Evolutionary conservation across 2,797 vertebrate genomes (phyloP).

Genomic region (Podarcis lilfordi): DNA sequence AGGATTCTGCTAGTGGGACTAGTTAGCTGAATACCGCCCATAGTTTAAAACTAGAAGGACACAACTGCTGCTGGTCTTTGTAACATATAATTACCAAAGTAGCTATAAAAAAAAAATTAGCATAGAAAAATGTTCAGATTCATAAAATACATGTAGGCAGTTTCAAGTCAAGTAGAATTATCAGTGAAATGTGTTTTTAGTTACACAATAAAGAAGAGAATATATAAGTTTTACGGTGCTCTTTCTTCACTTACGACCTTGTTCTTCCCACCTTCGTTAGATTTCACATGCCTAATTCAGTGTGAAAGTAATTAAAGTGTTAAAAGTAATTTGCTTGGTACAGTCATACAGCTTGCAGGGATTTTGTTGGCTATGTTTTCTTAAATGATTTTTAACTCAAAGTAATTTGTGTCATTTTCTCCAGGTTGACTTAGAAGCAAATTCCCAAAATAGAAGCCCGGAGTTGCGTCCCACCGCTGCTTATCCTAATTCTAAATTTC

Average conservation of each 20-base stretch:
- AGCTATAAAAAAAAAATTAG: background rate
- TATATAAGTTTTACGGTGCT: slow-evolving; percentile 5
- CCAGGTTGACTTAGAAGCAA: slow-evolving; percentile 89
- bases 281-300: slow-evolving; percentile 5
- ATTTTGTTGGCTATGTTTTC: background rate
- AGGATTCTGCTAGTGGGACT: too few relatives aligned
- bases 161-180: background rate
- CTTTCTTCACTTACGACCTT: slow-evolving; percentile 19
- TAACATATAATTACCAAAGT: background rate
- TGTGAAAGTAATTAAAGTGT: slow-evolving; percentile 23
- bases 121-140: background rate
- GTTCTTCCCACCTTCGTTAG: slow-evolving; percentile 23
- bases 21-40: too few relatives aligned
- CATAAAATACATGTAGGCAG: background rate
- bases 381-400: background rate
- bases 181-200: background rate
- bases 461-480: slow-evolving; percentile 85
- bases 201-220: background rate
- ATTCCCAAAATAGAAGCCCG: slow-evolving; percentile 87
- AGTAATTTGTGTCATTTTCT: slow-evolving; percentile 30
- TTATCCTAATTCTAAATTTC: slow-evolving; percentile 88
- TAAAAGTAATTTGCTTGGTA: background rate
- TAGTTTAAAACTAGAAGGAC: slow-evolving; percentile 9
- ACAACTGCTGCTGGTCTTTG: background rate
- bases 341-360: background rate